Base-by-base conservation (phyloP, 2,888 invertebrate species). In the Scelioninae gen. 1 region DNA sequence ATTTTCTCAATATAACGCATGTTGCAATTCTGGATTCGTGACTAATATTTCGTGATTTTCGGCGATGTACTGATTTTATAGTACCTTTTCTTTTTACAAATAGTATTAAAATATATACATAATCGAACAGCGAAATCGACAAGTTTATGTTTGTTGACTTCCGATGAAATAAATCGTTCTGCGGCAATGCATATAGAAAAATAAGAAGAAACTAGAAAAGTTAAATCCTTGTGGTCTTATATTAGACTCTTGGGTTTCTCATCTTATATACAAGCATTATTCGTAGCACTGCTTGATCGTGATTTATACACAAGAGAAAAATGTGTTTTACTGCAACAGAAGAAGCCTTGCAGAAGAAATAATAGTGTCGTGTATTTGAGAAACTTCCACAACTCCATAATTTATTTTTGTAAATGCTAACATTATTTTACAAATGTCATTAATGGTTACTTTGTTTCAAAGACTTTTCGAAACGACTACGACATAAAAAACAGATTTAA, bases 181-280 rank as follows among this genome's bases (percentile, higher is more conserved):
- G 10, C 43, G n/a, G 34, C 10, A 11, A 11, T 47, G 47, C 45
- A 47, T 47, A 45, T 62, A 47, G 45, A n/a, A 47, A 45, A 62
- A 62, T 62, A 45, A 62, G 32, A 62, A 47, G 40, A 45, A 43
- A 45, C 31, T 62, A 45, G 31, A 13, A 47, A 62, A 62, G 45
- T 62, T 62, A 45, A 45, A 62, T 60, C 45, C 31, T 62, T 23
- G 45, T 10, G 47, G 53, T 55, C 40, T 68, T 68, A 55, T 43
- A 55, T 55, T 43, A 53, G 55, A 68, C 51, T 68, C 53, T 53
- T 53, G 53, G 38, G 55, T 55, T 15, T 45, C 13, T 68, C 43
- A 38, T 55, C 53, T 68, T 53, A 53, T 53, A 53, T 53, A 66
- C 40, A 51, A 47, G 65, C 65, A 68, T 68, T 68, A 68, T 55